Evolutionary conservation across 2,797 vertebrate genomes (phyloP), one percentile per base, ranked within the genome.

Genomic region (Enteromius mattozi): DNA sequence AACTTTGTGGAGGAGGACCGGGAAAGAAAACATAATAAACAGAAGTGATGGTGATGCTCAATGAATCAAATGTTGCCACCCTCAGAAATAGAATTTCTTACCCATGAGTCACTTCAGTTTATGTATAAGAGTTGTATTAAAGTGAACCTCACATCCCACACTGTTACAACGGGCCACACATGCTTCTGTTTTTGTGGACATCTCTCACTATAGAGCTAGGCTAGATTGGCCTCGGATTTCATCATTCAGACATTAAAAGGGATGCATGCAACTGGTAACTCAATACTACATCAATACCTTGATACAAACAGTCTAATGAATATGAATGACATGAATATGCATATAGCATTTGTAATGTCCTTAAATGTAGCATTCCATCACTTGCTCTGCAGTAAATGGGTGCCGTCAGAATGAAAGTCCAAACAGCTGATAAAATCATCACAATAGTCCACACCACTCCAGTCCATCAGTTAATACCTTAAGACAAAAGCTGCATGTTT

Each of bases 31-130:
- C 35, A 27, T 59, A 56, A 72, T 40, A 78, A 61, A 72, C 37
- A 7, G 69, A 24, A 21, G 37, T 19, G n/a, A 63, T 14, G 37
- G 17, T 17, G 19, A 80, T 30, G 24, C 3, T 56, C 65, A 66
- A 71, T 63, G 49, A 21, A 56, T 69, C 35, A 75, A 27, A 83
- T 14, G 70, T 47, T 33, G n/a, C 37, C 42, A 35, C 72, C 30
- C 51, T 54, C 35, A 66, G 16, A 88, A 78, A 85, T 9, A 19
- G 88, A 74, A 91, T 91, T 81, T 88, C 86, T 91, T 17, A 49
- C 30, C 80, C 82, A 78, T 89, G 91, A 93, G 89, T 93, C 92
- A 94, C 88, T 88, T 89, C 83, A 63, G 91, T 90, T 78, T 83
- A 89, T 79, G 88, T 88, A 87, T 85, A 6, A 19, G 9, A 51